phyloP scores from a whole-genome alignment of 2,113 vertebrate species.

The Pipa parva region DNA sequence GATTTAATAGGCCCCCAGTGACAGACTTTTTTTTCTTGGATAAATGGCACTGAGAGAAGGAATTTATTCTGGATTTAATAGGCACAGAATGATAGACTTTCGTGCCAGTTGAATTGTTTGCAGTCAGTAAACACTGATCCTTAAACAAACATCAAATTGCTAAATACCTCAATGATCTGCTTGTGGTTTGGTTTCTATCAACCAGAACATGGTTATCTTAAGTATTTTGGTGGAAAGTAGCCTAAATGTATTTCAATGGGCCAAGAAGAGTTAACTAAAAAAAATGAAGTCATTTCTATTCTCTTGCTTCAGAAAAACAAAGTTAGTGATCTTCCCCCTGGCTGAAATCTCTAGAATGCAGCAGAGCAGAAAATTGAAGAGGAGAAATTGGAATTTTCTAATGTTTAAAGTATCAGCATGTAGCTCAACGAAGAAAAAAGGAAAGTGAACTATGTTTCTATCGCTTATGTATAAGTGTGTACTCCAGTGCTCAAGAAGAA shows the following conservation, averaged over 20 bases:
- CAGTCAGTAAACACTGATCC: neutral
- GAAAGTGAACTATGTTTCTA: constrained; percentile 14
- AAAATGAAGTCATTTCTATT: constrained; percentile 25
- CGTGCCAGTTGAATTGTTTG: no score
- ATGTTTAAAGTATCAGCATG: constrained; percentile 35
- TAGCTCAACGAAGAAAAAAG: constrained; percentile 1
- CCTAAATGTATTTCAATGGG: neutral
- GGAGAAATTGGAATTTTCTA: constrained; percentile 33
- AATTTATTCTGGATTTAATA: neutral
- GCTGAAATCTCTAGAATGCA: constrained; percentile 36
- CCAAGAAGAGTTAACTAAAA: constrained; percentile 11
- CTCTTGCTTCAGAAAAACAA: constrained; percentile 20
- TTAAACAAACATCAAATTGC: neutral
- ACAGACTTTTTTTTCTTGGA: no score
- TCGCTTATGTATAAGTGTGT: constrained; percentile 5
- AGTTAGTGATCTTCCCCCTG: constrained; percentile 27
- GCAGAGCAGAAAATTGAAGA: constrained; percentile 33
- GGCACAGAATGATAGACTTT: neutral
- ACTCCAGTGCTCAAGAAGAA: constrained; percentile 3
- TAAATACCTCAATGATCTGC: neutral
- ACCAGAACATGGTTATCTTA: neutral
- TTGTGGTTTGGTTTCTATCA: neutral
- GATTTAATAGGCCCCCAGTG: no score
- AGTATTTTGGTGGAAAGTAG: neutral
- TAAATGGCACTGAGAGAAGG: neutral